These are phyloP conservation scores for Platygyra sinensis DNA, from an alignment of 64 coral and sea anemone species.

Conservation along the genomic window DNA sequence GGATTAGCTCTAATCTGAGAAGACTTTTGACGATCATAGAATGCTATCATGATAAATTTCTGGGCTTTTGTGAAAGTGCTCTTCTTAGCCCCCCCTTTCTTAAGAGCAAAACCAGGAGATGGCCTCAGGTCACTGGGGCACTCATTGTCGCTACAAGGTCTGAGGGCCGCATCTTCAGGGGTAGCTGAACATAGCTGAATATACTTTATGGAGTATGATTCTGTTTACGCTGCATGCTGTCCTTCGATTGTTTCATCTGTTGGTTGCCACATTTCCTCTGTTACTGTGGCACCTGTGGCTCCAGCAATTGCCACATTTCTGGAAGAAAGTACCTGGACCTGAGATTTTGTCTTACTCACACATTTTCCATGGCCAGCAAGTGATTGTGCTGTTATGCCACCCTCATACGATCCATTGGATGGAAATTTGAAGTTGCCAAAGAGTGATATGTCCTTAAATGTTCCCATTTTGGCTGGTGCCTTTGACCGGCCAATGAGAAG, in stretches of 20 bases:
- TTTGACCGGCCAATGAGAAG: neutral
- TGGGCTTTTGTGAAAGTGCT: neutral
- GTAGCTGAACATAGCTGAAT: neutral
- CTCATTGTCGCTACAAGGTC: too few species aligned
- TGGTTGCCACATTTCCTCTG: neutral
- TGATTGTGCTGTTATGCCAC: neutral
- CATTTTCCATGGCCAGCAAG: neutral
- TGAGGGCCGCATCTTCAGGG: too few species aligned
- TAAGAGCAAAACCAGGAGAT: neutral
- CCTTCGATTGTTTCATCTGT: neutral
- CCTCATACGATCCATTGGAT: neutral
- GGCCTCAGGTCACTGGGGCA: neutral
- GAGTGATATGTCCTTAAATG: conserved; percentile 55
- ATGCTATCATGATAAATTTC: neutral
- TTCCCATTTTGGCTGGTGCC: conserved; percentile 32
- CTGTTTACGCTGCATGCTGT: neutral
- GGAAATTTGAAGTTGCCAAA: conserved; percentile 35
- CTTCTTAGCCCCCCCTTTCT: neutral
- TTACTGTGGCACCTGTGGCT: neutral
- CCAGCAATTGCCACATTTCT: neutral
- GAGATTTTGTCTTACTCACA: neutral
- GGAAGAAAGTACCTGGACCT: neutral
- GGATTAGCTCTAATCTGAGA: conserved; percentile 6
- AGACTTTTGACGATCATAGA: neutral
- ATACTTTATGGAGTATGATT: neutral